A percentile compares a stretch with the other conserved stretches of the same genome.
Conservation (phyloP, 2,113 vertebrate species). For the Cryptomyrus ogoouensis region DNA sequence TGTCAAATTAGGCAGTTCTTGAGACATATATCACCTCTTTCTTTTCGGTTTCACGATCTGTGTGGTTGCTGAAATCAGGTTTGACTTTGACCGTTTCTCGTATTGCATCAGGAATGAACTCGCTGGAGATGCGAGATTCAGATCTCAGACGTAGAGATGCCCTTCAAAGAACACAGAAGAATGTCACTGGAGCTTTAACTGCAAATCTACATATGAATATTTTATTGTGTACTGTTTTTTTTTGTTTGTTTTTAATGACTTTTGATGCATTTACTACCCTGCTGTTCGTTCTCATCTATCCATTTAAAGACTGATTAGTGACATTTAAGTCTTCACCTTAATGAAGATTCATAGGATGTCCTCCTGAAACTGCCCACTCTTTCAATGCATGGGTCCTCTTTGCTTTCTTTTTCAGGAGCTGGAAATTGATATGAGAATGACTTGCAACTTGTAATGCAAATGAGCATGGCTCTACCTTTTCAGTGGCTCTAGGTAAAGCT, state of each 20-base stretch:
- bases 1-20: background rate
- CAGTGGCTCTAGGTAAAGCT: background rate
- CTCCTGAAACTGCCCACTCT: slow-evolving; percentile 41
- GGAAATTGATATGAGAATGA: slow-evolving; percentile 8
- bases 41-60: background rate
- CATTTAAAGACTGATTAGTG: background rate
- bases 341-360: slow-evolving; percentile 39
- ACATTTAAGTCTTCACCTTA: slow-evolving; percentile 45
- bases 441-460: background rate
- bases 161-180: slow-evolving; percentile 34
- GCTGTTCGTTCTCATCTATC: background rate
- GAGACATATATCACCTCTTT: slow-evolving; percentile 36
- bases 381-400: slow-evolving; percentile 30
- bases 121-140: slow-evolving; percentile 42
- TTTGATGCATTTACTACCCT: background rate
- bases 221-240: background rate
- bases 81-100: slow-evolving; percentile 35
- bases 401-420: slow-evolving; percentile 34
- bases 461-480: background rate
- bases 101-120: slow-evolving; percentile 33
- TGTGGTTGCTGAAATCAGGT: background rate
- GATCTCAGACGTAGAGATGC: slow-evolving; percentile 50
- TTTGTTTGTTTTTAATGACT: background rate
- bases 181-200: background rate
- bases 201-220: background rate